phyloP scores from a whole-genome alignment of 2,113 vertebrate genomes.

The Rhynchopsitta pachyrhyncha region DNA sequence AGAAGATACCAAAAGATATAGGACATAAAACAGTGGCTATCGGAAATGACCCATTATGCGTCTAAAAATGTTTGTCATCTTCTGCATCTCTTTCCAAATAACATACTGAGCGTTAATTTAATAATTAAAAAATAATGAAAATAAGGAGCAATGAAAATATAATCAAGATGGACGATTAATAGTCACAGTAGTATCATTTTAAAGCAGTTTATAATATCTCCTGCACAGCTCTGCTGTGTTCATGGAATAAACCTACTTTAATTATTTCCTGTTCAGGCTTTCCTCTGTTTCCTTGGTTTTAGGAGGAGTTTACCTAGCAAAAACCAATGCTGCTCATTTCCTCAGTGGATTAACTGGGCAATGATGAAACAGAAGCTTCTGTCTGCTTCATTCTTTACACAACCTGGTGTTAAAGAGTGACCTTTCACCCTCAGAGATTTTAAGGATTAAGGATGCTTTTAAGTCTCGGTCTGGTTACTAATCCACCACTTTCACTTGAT shows the following conservation, averaged over 20 bases:
- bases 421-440: slow-evolving; percentile 92
- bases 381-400: slow-evolving; percentile 84
- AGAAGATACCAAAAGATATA: background rate
- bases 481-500: slow-evolving; percentile 88
- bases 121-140: slow-evolving; percentile 42
- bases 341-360: slow-evolving; percentile 84
- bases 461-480: slow-evolving; percentile 83
- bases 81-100: background rate
- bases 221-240: background rate
- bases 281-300: slow-evolving; percentile 68
- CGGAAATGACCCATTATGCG: background rate
- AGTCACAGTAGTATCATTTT: background rate
- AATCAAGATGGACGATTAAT: background rate
- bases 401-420: slow-evolving; percentile 88
- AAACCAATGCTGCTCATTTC: slow-evolving; percentile 82
- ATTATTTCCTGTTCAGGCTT: slow-evolving; percentile 64
- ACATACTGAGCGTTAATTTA: slow-evolving; percentile 11
- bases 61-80: background rate
- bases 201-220: slow-evolving; percentile 27
- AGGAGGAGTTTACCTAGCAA: slow-evolving; percentile 67
- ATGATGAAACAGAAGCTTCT: slow-evolving; percentile 81
- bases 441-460: slow-evolving; percentile 90
- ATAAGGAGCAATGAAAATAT: background rate
- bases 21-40: background rate
- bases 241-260: slow-evolving; percentile 56